Evolutionary conservation across 2,797 vertebrate species (phyloP).

Genomic region (Merluccius polli): DNA sequence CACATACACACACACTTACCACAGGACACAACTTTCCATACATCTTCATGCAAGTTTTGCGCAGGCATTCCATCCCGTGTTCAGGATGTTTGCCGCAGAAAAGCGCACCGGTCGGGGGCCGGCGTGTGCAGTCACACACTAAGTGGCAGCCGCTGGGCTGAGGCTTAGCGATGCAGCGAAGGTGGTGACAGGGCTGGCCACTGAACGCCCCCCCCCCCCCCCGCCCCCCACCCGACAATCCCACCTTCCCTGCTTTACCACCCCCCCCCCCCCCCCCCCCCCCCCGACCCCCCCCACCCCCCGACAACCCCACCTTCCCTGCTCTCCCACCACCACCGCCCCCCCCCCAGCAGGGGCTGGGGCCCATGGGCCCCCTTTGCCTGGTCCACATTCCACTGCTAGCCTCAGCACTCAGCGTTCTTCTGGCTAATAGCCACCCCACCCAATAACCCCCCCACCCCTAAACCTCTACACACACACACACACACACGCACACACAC

Average conservation of each 20-base stretch:
- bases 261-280: neutral
- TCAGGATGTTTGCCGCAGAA: neutral
- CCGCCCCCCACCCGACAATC: too few relatives aligned
- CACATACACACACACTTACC: conserved; percentile 3
- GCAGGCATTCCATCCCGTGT: neutral
- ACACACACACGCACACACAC: neutral
- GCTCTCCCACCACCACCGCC: neutral
- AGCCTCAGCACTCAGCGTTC: conserved; percentile 1
- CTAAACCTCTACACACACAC: neutral
- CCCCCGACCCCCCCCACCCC: neutral
- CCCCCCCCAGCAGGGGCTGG: neutral
- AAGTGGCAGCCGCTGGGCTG: conserved; percentile 14
- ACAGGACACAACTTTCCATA: neutral
- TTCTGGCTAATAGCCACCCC: neutral
- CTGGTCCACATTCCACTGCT: conserved; percentile 8
- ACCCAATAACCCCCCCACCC: neutral
- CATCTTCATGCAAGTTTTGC: neutral
- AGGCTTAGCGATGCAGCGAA: conserved; percentile 3
- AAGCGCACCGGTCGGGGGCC: neutral
- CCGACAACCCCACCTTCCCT: neutral
- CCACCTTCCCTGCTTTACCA: too few relatives aligned
- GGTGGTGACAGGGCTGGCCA: conserved; percentile 20
- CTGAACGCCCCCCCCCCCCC: neutral
- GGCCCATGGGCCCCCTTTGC: neutral
- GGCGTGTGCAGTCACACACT: neutral